These are phyloP conservation scores for Hemiprocne comata DNA, from an alignment of 2,113 vertebrate species.

Conservation along the genomic window DNA sequence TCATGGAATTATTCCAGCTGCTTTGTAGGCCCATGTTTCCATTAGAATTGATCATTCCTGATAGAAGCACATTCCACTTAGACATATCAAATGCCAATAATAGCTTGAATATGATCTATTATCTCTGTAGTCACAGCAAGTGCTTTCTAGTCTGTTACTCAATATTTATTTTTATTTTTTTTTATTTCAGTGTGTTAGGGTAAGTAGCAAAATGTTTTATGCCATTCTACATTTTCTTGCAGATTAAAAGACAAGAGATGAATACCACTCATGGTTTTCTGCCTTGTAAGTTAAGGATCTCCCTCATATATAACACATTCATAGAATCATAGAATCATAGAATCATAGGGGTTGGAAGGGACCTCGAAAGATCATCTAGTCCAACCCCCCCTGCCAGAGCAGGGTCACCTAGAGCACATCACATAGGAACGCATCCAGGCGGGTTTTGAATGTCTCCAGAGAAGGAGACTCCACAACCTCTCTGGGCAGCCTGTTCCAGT, in stretches of 20 bases:
- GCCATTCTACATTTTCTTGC: not conserved
- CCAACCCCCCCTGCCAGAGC: too few relatives aligned
- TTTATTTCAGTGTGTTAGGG: not conserved
- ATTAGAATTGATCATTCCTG: not conserved
- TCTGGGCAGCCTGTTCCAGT: too few relatives aligned
- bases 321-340: too few relatives aligned
- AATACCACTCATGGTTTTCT: not conserved
- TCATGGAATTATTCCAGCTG: not conserved
- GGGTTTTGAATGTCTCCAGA: too few relatives aligned
- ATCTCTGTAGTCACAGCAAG: not conserved
- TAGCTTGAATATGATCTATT: conserved; percentile 2
- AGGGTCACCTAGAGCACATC: too few relatives aligned
- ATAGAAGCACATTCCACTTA: not conserved
- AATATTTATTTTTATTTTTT: not conserved
- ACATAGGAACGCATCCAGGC: too few relatives aligned
- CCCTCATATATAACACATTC: not conserved
- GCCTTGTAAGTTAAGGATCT: not conserved
- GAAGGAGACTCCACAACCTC: too few relatives aligned
- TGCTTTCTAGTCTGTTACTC: not conserved
- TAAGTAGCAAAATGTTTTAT: not conserved
- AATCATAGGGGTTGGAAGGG: too few relatives aligned
- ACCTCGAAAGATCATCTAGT: too few relatives aligned
- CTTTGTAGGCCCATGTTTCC: not conserved
- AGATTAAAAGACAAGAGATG: not conserved
- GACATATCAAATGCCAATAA: not conserved